These are phyloP conservation scores for Sprattus sprattus DNA, from an alignment of 2,113 vertebrate genomes.

Conservation along the genomic window DNA sequence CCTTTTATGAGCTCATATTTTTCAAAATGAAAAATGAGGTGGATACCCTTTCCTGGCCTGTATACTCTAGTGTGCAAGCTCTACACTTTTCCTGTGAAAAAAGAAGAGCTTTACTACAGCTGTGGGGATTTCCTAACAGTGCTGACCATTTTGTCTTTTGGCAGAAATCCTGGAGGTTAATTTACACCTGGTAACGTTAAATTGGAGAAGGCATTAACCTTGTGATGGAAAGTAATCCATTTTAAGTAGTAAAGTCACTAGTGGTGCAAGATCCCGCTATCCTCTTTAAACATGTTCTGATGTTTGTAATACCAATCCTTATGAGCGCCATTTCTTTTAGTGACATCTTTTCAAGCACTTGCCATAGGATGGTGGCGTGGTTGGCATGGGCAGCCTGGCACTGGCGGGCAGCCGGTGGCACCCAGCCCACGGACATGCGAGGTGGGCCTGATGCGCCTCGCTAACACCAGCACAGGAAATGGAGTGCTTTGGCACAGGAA, in stretches of 20 bases:
- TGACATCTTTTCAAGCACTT: neutral
- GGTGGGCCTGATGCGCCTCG: neutral
- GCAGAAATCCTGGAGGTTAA: neutral
- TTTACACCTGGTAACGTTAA: neutral
- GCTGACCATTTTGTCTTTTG: neutral
- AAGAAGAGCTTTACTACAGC: neutral
- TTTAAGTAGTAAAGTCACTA: neutral
- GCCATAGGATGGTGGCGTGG: neutral
- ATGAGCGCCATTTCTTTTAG: neutral
- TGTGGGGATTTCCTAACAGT: neutral
- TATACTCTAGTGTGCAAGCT: neutral
- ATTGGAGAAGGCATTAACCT: neutral
- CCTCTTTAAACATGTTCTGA: neutral
- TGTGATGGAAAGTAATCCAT: neutral
- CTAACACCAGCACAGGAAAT: neutral
- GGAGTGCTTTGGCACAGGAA: conserved; percentile 13
- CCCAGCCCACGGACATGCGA: neutral
- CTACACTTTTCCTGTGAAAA: neutral
- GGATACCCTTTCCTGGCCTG: neutral
- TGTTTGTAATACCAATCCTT: neutral
- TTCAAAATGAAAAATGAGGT: neutral
- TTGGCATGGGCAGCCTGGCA: neutral
- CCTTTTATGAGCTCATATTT: neutral
- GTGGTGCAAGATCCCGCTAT: neutral
- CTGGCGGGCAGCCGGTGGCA: neutral